Evolutionary conservation across 2,888 invertebrate genomes (phyloP), one percentile per base, ranked within the genome.

Genomic region (Cantharis lateralis): DNA sequence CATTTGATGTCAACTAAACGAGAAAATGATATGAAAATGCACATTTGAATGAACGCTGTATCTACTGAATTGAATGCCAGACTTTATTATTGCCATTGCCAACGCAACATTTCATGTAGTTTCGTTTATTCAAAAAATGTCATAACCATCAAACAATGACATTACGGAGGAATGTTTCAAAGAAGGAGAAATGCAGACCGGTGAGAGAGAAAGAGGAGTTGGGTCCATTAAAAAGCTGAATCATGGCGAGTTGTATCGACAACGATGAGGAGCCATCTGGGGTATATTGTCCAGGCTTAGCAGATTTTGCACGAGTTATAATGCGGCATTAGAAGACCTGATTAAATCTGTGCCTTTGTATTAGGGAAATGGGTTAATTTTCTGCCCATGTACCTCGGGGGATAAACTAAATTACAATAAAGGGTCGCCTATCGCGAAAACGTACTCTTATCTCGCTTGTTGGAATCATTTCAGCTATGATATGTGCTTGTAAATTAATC

Each of bases 291-390:
- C 75, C 75, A 63, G 70, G 75, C 66, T 75, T 76, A 69, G 78
- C 79, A 80, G 78, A 80, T 80, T 81, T 80, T 77, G 80, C 74
- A 68, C 75, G 75, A 77, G 72, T 77, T 77, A 75, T 71, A 75
- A 72, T 71, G 71, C 77, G 74, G 72, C 72, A 64, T 70, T 69
- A 72, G 80, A 79, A 81, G 83, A 79, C 82, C 82, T 84, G 86
- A 87, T 87, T 87, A 86, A 87, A 87, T 85, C 86, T 84, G 80
- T 81, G 86, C 86, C 85, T 84, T 86, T 86, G 86, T 86, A 83
- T 84, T 84, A 85, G 86, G 85, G 87, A 87, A 87, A 87, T 87
- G 85, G 87, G 87, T 87, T 87, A 87, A 88, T 88, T 88, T 88
- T 87, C 85, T 87, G 86, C 86, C 87, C 86, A 86, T 85, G 85